Evolutionary conservation across 1,140 invertebrate species (phyloP).

Genomic region (Cryptotermes secundus): DNA sequence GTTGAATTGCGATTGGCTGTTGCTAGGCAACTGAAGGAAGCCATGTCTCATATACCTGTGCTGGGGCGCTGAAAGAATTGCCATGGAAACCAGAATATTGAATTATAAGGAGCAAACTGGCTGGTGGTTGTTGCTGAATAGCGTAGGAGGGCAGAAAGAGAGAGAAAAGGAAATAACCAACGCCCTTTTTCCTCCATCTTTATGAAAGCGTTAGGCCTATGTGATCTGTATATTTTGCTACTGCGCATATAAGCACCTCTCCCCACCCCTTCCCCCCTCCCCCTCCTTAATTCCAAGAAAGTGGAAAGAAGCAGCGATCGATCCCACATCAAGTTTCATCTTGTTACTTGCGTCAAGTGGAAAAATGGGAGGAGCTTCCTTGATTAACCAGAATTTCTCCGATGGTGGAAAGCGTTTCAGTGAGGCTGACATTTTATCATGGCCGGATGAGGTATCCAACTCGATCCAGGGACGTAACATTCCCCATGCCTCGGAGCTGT

Average conservation of each 20-base stretch:
- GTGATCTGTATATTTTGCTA: not conserved
- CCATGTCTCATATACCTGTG: not conserved
- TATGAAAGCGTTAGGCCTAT: constrained; percentile 15
- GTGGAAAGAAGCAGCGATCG: not conserved
- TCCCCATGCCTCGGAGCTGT: not conserved
- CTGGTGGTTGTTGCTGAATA: constrained; percentile 18
- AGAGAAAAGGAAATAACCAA: not conserved
- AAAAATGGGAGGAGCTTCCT: not conserved
- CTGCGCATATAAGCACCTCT: not conserved
- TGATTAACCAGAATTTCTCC: not conserved
- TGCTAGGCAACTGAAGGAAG: constrained; percentile 28
- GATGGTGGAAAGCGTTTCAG: not conserved
- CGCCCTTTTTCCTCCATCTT: constrained; percentile 13
- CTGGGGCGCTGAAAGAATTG: constrained; percentile 11
- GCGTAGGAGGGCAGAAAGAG: not conserved
- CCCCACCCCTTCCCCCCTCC: not conserved
- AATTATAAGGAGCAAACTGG: constrained; percentile 24
- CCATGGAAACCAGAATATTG: constrained; percentile 30
- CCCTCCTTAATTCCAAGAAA: not conserved
- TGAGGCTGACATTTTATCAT: not conserved
- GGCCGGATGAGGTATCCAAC: not conserved
- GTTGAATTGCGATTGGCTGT: constrained; percentile 23
- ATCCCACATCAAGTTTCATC: not conserved
- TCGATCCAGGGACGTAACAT: not conserved
- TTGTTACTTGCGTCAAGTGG: constrained; percentile 5